Conservation (phyloP, 2,888 invertebrate species). For the Drosophila rubida region DNA sequence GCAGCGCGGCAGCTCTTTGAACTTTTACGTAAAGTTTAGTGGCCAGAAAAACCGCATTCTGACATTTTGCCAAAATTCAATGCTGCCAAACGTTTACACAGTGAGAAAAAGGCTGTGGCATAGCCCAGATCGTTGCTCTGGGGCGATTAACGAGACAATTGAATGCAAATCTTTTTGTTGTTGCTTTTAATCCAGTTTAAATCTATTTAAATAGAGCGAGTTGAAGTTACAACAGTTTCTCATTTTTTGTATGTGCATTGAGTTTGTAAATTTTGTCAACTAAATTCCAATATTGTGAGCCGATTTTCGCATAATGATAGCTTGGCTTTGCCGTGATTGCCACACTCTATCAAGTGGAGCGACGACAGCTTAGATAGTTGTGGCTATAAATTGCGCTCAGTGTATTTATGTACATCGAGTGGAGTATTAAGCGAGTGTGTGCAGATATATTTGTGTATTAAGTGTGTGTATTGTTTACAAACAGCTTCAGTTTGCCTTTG, state of each 20-base stretch:
- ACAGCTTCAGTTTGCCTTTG: conserved; percentile 10
- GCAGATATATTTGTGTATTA: conserved; percentile 7
- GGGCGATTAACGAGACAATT: neutral
- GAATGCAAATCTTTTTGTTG: neutral
- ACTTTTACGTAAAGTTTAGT: conserved; percentile 69
- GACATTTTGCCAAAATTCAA: conserved; percentile 77
- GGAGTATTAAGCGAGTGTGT: conserved; percentile 15
- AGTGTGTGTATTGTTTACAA: conserved; percentile 29
- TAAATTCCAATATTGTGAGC: too few species aligned
- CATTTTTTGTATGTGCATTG: too few species aligned
- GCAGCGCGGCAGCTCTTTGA: conserved; percentile 72
- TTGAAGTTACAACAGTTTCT: too few species aligned
- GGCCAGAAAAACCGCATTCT: conserved; percentile 70
- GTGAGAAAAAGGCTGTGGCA: neutral
- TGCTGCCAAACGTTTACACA: conserved; percentile 48
- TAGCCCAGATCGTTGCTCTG: neutral
- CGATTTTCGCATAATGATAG: too few species aligned
- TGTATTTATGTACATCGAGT: neutral
- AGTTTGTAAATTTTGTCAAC: too few species aligned
- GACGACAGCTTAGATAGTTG: neutral
- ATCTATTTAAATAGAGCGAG: too few species aligned
- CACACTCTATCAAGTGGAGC: neutral
- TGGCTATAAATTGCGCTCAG: neutral
- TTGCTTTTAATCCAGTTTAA: too few species aligned
- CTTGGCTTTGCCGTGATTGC: neutral